Evolutionary conservation across 2,113 vertebrate species (phyloP).

Genomic region (Nibea coibor): DNA sequence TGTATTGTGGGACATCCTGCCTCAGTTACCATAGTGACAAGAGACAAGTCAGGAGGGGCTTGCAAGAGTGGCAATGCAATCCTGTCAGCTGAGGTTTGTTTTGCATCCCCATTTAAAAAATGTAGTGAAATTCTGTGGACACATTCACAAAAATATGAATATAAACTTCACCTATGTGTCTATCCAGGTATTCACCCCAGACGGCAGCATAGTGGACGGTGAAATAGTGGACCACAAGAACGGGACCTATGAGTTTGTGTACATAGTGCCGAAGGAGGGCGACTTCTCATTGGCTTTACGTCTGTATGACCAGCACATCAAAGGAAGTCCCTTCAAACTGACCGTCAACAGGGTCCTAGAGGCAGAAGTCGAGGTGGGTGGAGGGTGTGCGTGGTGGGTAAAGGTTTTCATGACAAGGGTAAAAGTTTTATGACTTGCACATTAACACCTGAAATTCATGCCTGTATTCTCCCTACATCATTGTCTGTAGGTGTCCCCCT

Average conservation of each 20-base stretch:
- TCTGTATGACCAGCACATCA: constrained; percentile 97
- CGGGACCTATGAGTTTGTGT: constrained; percentile 95
- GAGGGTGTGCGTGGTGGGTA: not conserved
- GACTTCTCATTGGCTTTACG: constrained; percentile 93
- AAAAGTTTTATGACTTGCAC: fast-evolving
- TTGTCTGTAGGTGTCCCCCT: constrained; percentile 75
- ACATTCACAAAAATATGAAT: fast-evolving
- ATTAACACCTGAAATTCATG: not conserved
- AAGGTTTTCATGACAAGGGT: not conserved
- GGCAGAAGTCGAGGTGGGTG: constrained; percentile 72
- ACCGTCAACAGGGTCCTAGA: constrained; percentile 88
- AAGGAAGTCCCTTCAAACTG: constrained; percentile 95
- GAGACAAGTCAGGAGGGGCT: constrained; percentile 96
- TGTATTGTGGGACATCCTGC: constrained; percentile 93
- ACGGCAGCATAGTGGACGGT: constrained; percentile 94
- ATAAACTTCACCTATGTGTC: fast-evolving
- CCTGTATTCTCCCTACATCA: not conserved
- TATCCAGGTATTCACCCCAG: constrained; percentile 89
- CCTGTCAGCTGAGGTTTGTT: constrained; percentile 89
- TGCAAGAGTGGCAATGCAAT: constrained; percentile 95
- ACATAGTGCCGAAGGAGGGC: constrained; percentile 94
- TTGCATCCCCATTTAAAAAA: fast-evolving
- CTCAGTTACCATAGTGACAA: constrained; percentile 94
- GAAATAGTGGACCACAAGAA: constrained; percentile 98
- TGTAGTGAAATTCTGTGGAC: fast-evolving